Evolutionary conservation across 2,888 invertebrate genomes (phyloP).

Genomic region (Agrotis exclamationis): DNA sequence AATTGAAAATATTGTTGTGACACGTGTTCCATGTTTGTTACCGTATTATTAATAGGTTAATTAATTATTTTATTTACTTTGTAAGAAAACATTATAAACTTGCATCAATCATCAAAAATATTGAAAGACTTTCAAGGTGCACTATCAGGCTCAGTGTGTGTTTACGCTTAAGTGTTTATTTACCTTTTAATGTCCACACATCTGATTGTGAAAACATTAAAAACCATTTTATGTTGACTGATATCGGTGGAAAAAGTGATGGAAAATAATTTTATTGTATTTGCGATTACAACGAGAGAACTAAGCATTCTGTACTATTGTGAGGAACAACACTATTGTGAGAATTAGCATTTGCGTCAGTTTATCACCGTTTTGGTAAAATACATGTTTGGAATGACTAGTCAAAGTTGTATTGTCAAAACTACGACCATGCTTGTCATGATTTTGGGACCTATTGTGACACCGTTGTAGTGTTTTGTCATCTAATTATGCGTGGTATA

Average conservation of each 20-base stretch:
- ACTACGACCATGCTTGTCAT: not conserved
- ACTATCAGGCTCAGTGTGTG: conserved; percentile 24
- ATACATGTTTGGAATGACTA: conserved; percentile 1
- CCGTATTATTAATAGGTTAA: not conserved
- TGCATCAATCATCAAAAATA: not conserved
- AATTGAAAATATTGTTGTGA: not conserved
- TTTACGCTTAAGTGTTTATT: conserved; percentile 30
- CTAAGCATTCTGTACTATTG: conserved; percentile 1
- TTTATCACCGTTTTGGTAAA: not conserved
- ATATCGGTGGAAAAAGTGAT: conserved; percentile 25
- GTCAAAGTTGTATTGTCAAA: not conserved
- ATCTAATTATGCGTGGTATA: conserved; percentile 5
- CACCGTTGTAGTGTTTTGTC: not conserved
- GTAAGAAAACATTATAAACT: not conserved
- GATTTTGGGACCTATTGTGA: not conserved
- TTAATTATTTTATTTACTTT: not conserved
- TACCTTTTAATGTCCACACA: conserved; percentile 17
- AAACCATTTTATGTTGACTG: conserved; percentile 34
- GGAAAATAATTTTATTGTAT: conserved; percentile 4
- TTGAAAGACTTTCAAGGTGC: conserved; percentile 25
- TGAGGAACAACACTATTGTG: not conserved
- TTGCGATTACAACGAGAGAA: conserved; percentile 19
- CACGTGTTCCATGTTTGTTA: not conserved
- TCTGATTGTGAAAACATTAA: conserved; percentile 44
- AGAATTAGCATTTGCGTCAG: not conserved